Percentiles rank a stretch among this genome's conserved stretches.
Evolutionary conservation across 2,888 invertebrate species (phyloP).

Genomic region (Diaphora mendica): DNA sequence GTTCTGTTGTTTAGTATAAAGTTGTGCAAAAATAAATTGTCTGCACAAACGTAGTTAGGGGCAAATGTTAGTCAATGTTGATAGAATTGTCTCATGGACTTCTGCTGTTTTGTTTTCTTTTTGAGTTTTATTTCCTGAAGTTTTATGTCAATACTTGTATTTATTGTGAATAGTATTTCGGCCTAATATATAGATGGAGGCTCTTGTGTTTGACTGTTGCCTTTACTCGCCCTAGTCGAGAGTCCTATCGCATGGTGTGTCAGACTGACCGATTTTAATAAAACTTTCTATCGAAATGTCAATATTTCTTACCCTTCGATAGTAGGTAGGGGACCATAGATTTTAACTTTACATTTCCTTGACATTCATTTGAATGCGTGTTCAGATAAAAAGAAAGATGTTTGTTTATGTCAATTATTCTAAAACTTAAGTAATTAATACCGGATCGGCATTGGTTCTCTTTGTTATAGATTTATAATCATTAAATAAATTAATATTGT

Average conservation of each 20-base stretch:
- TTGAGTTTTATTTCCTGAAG: constrained; percentile 28
- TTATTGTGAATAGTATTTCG: constrained; percentile 36
- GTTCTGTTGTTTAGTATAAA: constrained; percentile 48
- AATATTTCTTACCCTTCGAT: constrained; percentile 65
- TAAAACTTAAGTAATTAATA: background rate
- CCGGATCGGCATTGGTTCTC: background rate
- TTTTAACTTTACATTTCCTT: constrained; percentile 44
- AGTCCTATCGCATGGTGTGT: constrained; percentile 54
- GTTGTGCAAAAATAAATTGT: constrained; percentile 43
- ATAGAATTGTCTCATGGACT: constrained; percentile 40
- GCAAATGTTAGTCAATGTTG: constrained; percentile 48
- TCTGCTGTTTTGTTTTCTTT: constrained; percentile 50
- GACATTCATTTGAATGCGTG: constrained; percentile 11
- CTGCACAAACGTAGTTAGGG: constrained; percentile 58
- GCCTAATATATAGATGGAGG: constrained; percentile 36
- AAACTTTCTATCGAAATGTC: constrained; percentile 63
- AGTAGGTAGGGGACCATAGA: constrained; percentile 84
- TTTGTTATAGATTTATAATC: background rate
- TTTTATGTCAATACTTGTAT: constrained; percentile 16
- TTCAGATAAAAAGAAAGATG: constrained; percentile 17
- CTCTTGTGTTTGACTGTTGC: constrained; percentile 25
- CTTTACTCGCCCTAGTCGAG: constrained; percentile 56
- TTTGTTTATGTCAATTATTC: background rate
- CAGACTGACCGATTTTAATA: constrained; percentile 64
- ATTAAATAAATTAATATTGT: background rate